A percentile compares a stretch with the other conserved stretches of the same genome.
Evolutionary conservation across 2,113 vertebrate genomes (phyloP).

Genomic region (Penelope pileata): DNA sequence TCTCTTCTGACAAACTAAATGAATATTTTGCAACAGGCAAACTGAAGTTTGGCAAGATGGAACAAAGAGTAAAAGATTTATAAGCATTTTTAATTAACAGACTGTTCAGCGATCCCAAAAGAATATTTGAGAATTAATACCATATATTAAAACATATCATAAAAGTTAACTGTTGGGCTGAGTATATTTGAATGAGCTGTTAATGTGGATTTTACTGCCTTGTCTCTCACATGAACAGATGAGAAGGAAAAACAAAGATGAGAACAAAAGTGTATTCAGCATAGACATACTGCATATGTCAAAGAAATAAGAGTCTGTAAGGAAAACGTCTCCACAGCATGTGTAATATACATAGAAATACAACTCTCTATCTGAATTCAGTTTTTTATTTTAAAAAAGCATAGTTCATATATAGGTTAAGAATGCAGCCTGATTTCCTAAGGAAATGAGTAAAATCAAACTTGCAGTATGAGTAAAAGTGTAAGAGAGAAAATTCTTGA

Average conservation of each 20-base stretch:
- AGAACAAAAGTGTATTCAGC: not conserved
- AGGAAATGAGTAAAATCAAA: not conserved
- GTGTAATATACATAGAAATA: not conserved
- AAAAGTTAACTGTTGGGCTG: not conserved
- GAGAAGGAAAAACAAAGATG: not conserved
- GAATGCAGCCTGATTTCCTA: not conserved
- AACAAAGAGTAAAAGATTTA: not conserved
- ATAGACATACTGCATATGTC: not conserved
- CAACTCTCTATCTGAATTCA: not conserved
- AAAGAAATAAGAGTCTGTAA: not conserved
- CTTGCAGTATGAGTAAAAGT: not conserved
- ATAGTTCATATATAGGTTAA: not conserved
- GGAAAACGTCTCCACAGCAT: not conserved
- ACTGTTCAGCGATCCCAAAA: not conserved
- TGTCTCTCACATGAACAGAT: not conserved
- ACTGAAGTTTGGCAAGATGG: not conserved
- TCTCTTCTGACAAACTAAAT: not conserved
- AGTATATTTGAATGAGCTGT: not conserved
- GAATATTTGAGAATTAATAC: not conserved
- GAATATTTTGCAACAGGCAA: not conserved
- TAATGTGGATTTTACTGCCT: not conserved
- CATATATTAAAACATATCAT: not conserved
- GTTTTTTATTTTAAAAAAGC: not conserved
- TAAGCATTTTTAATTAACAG: not conserved
- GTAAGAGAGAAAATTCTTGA: not conserved